Base-by-base conservation (phyloP, 2,888 invertebrate genomes). In the Fragum whitleyi region DNA sequence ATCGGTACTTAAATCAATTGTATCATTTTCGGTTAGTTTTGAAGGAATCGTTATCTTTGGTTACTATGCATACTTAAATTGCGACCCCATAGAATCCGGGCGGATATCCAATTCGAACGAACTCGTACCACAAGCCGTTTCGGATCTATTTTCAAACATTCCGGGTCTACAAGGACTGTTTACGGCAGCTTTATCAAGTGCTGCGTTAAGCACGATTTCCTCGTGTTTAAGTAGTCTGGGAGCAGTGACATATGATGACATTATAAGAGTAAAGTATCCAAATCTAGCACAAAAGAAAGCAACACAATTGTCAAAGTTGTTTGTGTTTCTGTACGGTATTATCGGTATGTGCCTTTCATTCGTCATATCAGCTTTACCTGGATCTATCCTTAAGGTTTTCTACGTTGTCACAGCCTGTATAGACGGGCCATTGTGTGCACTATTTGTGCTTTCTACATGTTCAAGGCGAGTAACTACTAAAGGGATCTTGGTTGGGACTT, bases 21-120 rank as follows among this genome's bases (percentile, higher is more conserved):
- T 72, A 21, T 19, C 57, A 3, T 2, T 39, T 19, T 36, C 74
- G 0, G 67, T 65, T 2, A 23, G 32, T 5, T 32, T 75, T n/a
- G 71, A 75, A 62, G 75, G 79, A 23, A 55, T 71, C n/a, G 26
- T 55, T 3, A 59, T 79, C 6, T 79, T 75, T 42, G 71, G 71
- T 21, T 57, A 57, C 57, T 57, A 57, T 14, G 57, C 57, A 7
- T 57, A 21, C 5, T 26, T 23, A 23, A 14, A 14, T 6, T 57
- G 57, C 57, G 57, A 57, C 14, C 57, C 57, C 2, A 21, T 57
- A 11, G 23, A 11, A 57, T 57, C 57, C 2, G 23, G 57, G 7
- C 21, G 57, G n/a, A 57, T 57, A 9, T 11, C 23, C 3, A 23
- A 23, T 2, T 19, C 26, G 23, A 57, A 57, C 57, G 23, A 57